Evolutionary conservation across 2,888 invertebrate species (phyloP), one percentile per base, ranked within the genome.

Genomic region (Girardia tigrina): DNA sequence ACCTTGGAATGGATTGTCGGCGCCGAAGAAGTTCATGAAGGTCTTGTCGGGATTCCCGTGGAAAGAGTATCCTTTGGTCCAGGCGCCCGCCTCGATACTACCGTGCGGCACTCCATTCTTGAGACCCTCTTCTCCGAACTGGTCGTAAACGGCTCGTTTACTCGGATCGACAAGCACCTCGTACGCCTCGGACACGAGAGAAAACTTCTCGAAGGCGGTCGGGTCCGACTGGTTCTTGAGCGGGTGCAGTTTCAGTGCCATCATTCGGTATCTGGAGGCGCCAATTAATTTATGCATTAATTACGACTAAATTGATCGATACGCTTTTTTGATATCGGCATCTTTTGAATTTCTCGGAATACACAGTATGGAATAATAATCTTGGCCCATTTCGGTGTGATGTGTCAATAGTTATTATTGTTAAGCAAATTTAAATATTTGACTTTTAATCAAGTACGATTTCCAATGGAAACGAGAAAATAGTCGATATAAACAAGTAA

Each of bases 111-210:
- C 88, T 0, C 92, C 91, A 80, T 87, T 87, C 82, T 91, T 91
- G 70, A 93, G 85, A 0, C 91, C 92, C 80, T 90, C 90, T 83
- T 92, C 92, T 0, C 93, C 93, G 84, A 90, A 92, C 80, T 91
- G 90, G 84, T 93, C 92, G 85, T 90, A 94, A 20, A 92, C 88
- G 16, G 91, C 89, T 76, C 83, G 79, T 77, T 82, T 84, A 27
- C 82, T 79, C 83, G 84, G 79, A 79, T 85, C 83, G 78, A 81
- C 81, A 0, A 85, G 79, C 6, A 85, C 82, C 80, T 85, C 85
- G 80, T 84, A 85, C 0, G 85, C 84, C 78, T 85, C 84, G 36
- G 84, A 80, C 42, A 83, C 80, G 75, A 83, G 82, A 76, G 80
- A 80, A 78, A 84, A 85, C 36, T 77, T 77, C 26, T 77, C 77